Conservation (phyloP, 2,113 vertebrate genomes). For the Felis catus region F.catus_Fca126_mat1.0 CM031424.1:43360501-43361000, state of each 20-base stretch:
- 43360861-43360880: neutral
- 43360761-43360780: neutral
- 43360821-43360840: neutral
- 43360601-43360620: neutral
- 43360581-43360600: neutral
- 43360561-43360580: neutral
- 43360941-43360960: neutral
- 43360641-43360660: neutral
- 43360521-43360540: neutral
- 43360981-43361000: neutral
- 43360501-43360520: neutral
- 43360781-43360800: neutral
- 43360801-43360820: neutral
- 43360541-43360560: neutral
- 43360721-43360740: neutral
- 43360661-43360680: neutral
- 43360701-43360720: neutral
- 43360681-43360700: neutral
- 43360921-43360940: neutral
- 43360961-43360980: neutral
- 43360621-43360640: neutral
- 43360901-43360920: neutral
- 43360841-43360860: neutral
- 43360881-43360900: neutral
- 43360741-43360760: slow-evolving; percentile 1